Conservation (phyloP, 1,140 invertebrate species). For the Trialeurodes vaporariorum region DNA sequence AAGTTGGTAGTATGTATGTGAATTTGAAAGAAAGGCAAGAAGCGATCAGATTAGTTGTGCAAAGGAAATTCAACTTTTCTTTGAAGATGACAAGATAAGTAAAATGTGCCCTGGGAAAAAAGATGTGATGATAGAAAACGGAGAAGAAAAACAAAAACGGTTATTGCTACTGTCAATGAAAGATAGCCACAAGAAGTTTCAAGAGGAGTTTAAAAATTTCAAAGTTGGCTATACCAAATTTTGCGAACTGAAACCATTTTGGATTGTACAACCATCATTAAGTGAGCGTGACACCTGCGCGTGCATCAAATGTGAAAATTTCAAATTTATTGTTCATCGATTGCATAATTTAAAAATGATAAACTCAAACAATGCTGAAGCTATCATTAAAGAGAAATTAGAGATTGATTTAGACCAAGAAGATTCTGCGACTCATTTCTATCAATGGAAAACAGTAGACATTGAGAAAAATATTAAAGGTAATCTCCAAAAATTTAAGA, state of each 20-base stretch:
- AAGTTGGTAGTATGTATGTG: neutral
- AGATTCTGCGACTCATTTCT: neutral
- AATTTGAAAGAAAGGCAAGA: neutral
- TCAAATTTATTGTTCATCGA: neutral
- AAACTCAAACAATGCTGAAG: neutral
- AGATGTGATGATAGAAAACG: neutral
- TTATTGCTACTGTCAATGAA: neutral
- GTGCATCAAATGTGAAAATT: neutral
- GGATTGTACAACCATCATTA: neutral
- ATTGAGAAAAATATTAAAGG: neutral
- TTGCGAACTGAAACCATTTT: neutral
- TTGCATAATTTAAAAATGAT: neutral
- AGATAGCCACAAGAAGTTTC: neutral
- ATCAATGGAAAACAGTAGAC: neutral
- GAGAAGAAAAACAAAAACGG: neutral
- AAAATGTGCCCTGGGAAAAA: neutral
- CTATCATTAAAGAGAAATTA: neutral
- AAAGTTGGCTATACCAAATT: neutral
- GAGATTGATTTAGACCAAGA: neutral
- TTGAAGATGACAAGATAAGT: neutral
- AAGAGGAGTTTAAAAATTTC: neutral
- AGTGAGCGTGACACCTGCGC: neutral
- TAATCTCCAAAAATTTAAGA: neutral
- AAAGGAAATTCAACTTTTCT: neutral
- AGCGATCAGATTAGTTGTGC: neutral